These are phyloP conservation scores for Lepidurus couesii DNA, from an alignment of 1,140 invertebrate species.

Conservation along the genomic window DNA sequence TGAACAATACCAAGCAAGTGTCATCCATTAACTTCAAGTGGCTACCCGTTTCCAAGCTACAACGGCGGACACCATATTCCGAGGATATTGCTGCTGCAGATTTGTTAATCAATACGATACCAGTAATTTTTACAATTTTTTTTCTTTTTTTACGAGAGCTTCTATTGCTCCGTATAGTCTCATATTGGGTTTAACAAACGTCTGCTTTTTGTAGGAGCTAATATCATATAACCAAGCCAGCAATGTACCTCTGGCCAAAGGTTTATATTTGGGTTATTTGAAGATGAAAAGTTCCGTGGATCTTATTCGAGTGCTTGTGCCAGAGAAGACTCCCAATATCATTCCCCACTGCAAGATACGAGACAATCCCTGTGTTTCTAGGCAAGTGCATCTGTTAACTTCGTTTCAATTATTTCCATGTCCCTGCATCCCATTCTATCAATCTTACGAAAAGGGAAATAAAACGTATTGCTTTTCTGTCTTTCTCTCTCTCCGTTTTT, in stretches of 20 bases:
- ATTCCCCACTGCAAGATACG: conserved; percentile 85
- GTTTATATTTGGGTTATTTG: conserved; percentile 89
- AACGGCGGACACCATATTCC: conserved; percentile 45
- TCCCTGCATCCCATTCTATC: conserved; percentile 23
- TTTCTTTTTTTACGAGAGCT: not conserved
- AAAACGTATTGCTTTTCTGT: conserved; percentile 27
- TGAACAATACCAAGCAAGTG: conserved; percentile 74
- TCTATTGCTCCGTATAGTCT: not conserved
- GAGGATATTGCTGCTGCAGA: conserved; percentile 73
- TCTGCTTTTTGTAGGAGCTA: conserved; percentile 58
- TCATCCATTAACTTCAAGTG: conserved; percentile 78
- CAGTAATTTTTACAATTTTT: conserved; percentile 45
- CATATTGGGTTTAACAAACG: not conserved
- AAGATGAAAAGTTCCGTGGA: conserved; percentile 94
- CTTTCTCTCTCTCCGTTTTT: conserved; percentile 37
- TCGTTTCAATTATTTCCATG: conserved; percentile 28
- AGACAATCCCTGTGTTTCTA: conserved; percentile 90
- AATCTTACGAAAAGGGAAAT: conserved; percentile 29
- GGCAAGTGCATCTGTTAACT: conserved; percentile 55
- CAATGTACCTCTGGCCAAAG: conserved; percentile 67
- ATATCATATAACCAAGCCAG: conserved; percentile 87
- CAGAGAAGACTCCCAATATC: conserved; percentile 82
- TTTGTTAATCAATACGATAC: conserved; percentile 72
- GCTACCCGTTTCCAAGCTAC: conserved; percentile 73
- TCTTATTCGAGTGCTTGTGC: conserved; percentile 85